A percentile compares a stretch with the other conserved stretches of the same genome.
Conservation (phyloP, 2,113 vertebrate species). For the Phalacrocorax aristotelis region DNA sequence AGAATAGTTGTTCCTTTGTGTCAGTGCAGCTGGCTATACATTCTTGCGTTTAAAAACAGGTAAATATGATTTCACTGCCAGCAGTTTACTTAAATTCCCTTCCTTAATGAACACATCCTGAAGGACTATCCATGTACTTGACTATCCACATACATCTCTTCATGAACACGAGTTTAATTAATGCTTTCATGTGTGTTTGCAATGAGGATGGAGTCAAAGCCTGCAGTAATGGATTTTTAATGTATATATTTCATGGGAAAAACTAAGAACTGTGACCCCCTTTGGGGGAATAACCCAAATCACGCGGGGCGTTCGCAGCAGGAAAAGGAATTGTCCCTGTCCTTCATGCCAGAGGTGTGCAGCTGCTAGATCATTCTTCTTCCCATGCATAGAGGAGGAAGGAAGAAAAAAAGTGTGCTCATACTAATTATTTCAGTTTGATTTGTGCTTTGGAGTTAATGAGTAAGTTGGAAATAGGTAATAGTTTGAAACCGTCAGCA, state of each 20-base stretch:
- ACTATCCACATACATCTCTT: neutral
- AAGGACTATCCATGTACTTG: neutral
- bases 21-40: neutral
- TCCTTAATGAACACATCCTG: neutral
- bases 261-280: neutral
- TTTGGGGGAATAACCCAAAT: neutral
- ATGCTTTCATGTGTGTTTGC: fast-evolving
- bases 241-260: neutral
- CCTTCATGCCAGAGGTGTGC: neutral
- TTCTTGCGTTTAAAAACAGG: neutral
- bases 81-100: neutral
- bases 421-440: neutral
- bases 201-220: neutral
- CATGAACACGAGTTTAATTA: neutral
- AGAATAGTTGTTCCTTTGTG: neutral
- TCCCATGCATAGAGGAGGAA: neutral
- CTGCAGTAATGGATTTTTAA: neutral
- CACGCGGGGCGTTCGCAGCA: fast-evolving
- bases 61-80: neutral
- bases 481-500: neutral
- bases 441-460: neutral
- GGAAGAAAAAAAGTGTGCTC: neutral
- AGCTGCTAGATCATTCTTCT: neutral
- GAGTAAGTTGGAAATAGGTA: neutral
- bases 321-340: neutral